A percentile compares a stretch with the other conserved stretches of the same genome.
Conservation (phyloP, 2,113 vertebrate genomes). For the Taurulus bubalis region DNA sequence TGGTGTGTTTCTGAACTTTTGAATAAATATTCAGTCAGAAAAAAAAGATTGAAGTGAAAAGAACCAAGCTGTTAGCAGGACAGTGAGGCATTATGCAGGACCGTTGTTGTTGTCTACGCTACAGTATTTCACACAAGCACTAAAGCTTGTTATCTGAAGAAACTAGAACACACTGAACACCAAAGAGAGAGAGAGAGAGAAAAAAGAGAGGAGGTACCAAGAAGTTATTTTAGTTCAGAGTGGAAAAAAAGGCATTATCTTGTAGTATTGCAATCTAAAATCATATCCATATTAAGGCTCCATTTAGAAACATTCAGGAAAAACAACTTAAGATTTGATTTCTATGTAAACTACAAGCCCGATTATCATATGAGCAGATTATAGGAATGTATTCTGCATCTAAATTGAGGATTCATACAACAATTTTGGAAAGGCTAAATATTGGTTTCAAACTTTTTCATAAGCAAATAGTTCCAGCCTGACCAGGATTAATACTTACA, state of each 20-base stretch:
- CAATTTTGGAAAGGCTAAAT: neutral
- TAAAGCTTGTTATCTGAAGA: constrained; percentile 9
- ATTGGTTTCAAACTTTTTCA: constrained; percentile 9
- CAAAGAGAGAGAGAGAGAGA: constrained; percentile 8
- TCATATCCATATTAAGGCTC: constrained; percentile 37
- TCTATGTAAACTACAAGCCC: constrained; percentile 28
- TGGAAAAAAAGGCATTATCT: constrained; percentile 19
- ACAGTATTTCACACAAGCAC: neutral
- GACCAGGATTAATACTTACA: constrained; percentile 7
- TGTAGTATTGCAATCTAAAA: constrained; percentile 33
- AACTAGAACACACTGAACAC: constrained; percentile 26
- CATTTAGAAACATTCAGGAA: constrained; percentile 24
- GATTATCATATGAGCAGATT: constrained; percentile 38
- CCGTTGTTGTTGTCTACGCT: constrained; percentile 16
- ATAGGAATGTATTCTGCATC: constrained; percentile 33
- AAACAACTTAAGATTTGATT: constrained; percentile 20
- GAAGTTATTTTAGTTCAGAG: constrained; percentile 13
- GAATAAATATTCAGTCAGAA: constrained; percentile 42
- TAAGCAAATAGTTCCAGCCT: neutral
- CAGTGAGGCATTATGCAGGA: constrained; percentile 23
- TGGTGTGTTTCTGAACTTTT: constrained; percentile 26
- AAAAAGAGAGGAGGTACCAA: neutral
- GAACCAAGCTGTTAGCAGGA: constrained; percentile 6
- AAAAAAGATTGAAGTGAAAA: constrained; percentile 13
- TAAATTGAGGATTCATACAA: constrained; percentile 8